These are phyloP conservation scores for Hemithea aestivaria DNA, from an alignment of 2,888 invertebrate genomes.

Conservation along the genomic window DNA sequence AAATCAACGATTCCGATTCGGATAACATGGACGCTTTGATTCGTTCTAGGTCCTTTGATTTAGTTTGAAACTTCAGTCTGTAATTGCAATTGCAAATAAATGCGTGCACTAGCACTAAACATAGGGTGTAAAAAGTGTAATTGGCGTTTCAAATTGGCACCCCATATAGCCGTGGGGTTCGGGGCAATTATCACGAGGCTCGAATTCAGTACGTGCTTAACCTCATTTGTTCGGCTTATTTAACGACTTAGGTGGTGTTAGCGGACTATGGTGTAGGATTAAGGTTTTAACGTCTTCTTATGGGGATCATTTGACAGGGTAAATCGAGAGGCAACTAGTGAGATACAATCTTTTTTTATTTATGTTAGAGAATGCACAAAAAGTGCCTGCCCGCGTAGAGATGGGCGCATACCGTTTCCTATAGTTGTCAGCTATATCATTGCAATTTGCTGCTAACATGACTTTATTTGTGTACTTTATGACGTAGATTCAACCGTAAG, in stretches of 20 bases:
- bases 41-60: too few relatives aligned
- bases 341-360: conserved; percentile 3
- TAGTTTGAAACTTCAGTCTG: too few relatives aligned
- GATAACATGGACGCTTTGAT: too few relatives aligned
- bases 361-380: too few relatives aligned
- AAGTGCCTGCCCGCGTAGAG: too few relatives aligned
- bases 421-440: too few relatives aligned
- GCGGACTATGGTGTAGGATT: conserved; percentile 35
- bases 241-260: conserved; percentile 38
- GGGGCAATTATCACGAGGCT: conserved; percentile 53
- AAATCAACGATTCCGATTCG: too few relatives aligned
- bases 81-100: conserved; percentile 19
- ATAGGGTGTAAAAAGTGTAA: conserved; percentile 41
- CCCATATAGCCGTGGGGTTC: conserved; percentile 28
- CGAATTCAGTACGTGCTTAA: conserved; percentile 43
- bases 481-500: too few relatives aligned
- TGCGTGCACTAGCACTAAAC: conserved; percentile 21
- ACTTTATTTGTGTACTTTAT: too few relatives aligned
- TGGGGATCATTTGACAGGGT: conserved; percentile 9
- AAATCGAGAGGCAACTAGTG: neutral
- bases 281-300: conserved; percentile 25
- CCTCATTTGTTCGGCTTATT: conserved; percentile 63
- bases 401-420: too few relatives aligned
- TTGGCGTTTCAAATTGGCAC: conserved; percentile 29
- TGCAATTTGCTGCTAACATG: too few relatives aligned